phyloP scores from a whole-genome alignment of 2,113 vertebrate genomes.

The Motacilla alba region DNA sequence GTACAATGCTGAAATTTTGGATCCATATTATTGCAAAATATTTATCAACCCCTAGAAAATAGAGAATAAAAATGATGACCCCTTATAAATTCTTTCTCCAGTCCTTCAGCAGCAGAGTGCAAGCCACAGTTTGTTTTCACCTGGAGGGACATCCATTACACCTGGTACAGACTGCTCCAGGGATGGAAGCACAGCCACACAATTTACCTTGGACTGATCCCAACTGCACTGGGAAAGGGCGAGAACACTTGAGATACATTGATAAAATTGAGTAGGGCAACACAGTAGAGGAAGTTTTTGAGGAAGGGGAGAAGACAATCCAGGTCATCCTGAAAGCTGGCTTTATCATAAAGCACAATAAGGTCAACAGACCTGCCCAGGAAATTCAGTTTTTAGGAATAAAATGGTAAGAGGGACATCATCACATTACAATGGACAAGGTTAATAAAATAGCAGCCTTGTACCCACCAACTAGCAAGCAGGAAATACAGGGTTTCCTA shows the following conservation, averaged over 20 bases:
- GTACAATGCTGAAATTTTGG: neutral
- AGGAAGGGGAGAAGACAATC: neutral
- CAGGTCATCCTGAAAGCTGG: neutral
- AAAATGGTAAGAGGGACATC: neutral
- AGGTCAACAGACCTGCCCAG: neutral
- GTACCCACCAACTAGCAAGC: neutral
- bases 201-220: neutral
- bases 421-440: neutral
- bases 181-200: neutral
- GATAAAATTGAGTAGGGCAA: neutral
- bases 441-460: neutral
- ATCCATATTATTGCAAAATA: neutral
- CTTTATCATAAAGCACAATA: neutral
- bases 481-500: neutral
- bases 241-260: too few species aligned
- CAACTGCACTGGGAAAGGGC: neutral
- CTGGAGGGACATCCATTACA: neutral
- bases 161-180: neutral
- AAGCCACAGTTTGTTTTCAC: neutral
- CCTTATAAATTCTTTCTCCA: neutral
- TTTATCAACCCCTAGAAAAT: neutral
- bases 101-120: neutral
- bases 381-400: neutral
- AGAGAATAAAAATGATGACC: neutral
- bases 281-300: neutral